Base-by-base conservation (phyloP, 2,888 invertebrate genomes). In the Stramonita haemastoma region DNA sequence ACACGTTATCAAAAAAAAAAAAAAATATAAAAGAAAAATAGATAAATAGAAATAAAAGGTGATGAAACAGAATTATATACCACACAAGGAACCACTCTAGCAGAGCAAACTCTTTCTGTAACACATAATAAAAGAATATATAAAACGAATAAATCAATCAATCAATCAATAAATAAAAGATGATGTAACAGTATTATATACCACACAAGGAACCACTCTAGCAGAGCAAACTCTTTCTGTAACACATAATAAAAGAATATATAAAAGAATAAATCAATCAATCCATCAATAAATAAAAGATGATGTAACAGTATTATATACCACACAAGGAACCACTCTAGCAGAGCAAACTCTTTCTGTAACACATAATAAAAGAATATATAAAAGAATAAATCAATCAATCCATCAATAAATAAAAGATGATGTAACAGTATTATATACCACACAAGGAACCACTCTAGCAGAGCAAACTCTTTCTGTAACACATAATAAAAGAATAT, bases 11-110 rank as follows among this genome's bases (percentile, higher is more conserved):
- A n/a, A n/a, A n/a, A n/a, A n/a, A n/a, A n/a, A 83, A 36, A 89
- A 87, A n/a, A 89, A 77, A 32, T 19, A 88, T 15, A 22, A 36
- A 5, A 81, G 34, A 87, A 17, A 29, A 11, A 70, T n/a, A n/a
- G n/a, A n/a, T n/a, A n/a, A n/a, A n/a, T n/a, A 22, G 11, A 70
- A n/a, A n/a, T 22, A 26, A 0, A 86, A 8, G 66, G 60, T 5
- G 15, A 29, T 13, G 13, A 13, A 22, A 56, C 34, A 60, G 17
- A 5, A 46, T 46, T 46, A 46, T 46, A n/a, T n/a, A n/a, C n/a
- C n/a, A n/a, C n/a, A n/a, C n/a, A n/a, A n/a, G n/a, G 97, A 98
- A 99, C 97, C 99, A 99, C 96, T 99, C 99, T 91, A 99, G 99
- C 91, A 99, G 97, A 36, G 99, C 98, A 96, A 97, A 97, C 96